Evolutionary conservation across 2,888 invertebrate species (phyloP).

Genomic region (Hemistola chrysoprasaria): DNA sequence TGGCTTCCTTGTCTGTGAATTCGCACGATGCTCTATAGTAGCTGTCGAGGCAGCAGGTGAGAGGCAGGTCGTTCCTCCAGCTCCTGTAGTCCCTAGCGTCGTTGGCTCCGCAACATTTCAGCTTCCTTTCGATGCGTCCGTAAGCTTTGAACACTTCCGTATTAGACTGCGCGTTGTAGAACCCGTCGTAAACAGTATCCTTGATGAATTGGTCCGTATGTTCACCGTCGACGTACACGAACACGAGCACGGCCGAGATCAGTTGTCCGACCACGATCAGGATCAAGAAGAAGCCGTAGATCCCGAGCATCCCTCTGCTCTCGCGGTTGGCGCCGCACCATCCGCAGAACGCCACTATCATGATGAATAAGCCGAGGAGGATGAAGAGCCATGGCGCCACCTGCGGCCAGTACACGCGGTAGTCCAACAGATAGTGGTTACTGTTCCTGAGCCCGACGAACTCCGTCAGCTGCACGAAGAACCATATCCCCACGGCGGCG

Average conservation of each 20-base stretch:
- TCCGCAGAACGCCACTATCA: slow-evolving; percentile 70
- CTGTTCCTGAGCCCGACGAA: slow-evolving; percentile 69
- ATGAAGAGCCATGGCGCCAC: slow-evolving; percentile 78
- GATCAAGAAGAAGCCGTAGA: slow-evolving; percentile 63
- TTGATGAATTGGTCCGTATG: slow-evolving; percentile 72
- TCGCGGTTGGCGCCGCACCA: slow-evolving; percentile 69
- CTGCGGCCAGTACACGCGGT: slow-evolving; percentile 75
- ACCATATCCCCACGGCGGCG: slow-evolving; percentile 74
- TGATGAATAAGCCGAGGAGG: slow-evolving; percentile 61
- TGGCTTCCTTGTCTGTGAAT: slow-evolving; percentile 76
- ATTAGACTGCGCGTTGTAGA: slow-evolving; percentile 72
- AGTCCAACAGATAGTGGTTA: slow-evolving; percentile 74
- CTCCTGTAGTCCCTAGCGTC: slow-evolving; percentile 73
- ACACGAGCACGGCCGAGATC: slow-evolving; percentile 66
- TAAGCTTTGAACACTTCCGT: slow-evolving; percentile 68
- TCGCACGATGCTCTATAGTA: slow-evolving; percentile 71
- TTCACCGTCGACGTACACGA: slow-evolving; percentile 74
- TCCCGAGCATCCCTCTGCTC: slow-evolving; percentile 65
- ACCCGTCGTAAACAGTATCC: slow-evolving; percentile 75
- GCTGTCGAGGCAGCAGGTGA: slow-evolving; percentile 71
- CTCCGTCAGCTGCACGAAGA: slow-evolving; percentile 72
- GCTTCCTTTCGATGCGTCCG: slow-evolving; percentile 68
- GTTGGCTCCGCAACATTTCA: slow-evolving; percentile 73
- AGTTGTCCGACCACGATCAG: slow-evolving; percentile 62
- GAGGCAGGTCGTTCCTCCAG: slow-evolving; percentile 70